A percentile compares a stretch with the other conserved stretches of the same genome.
Evolutionary conservation across 2,113 vertebrate species (phyloP).

Genomic region (Eulacestoma nigropectus): DNA sequence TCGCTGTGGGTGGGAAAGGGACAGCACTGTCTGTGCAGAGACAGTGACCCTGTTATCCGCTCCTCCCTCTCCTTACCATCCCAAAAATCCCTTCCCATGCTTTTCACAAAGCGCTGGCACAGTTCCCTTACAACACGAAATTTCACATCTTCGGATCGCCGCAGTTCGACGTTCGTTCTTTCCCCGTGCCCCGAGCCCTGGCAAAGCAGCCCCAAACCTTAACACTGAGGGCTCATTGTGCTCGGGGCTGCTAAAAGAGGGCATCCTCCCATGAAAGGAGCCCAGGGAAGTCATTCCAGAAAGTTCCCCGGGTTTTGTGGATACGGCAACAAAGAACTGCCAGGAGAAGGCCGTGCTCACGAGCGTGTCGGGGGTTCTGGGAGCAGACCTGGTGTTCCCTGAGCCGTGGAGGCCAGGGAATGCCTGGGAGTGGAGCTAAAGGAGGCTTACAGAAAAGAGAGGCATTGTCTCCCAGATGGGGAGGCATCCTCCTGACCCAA

Average conservation of each 20-base stretch:
- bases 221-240: neutral
- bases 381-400: neutral
- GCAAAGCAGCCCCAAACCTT: neutral
- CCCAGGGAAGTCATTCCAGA: neutral
- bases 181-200: neutral
- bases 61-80: neutral
- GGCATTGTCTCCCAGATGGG: neutral
- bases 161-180: rapidly evolving
- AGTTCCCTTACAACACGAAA: rapidly evolving
- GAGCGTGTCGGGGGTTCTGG: neutral
- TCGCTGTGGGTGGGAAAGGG: neutral
- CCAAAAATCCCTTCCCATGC: rapidly evolving
- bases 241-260: neutral
- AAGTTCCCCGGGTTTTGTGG: neutral
- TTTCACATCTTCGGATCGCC: rapidly evolving
- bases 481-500: slow-evolving; percentile 9
- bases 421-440: neutral
- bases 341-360: neutral
- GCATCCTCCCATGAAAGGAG: neutral
- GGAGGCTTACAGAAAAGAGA: neutral
- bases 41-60: neutral
- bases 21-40: neutral
- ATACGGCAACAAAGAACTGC: neutral
- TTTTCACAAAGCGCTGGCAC: neutral
- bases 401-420: neutral